These are phyloP conservation scores for Octonoba sinensis DNA, from an alignment of 2,888 invertebrate genomes.

Conservation along the genomic window DNA sequence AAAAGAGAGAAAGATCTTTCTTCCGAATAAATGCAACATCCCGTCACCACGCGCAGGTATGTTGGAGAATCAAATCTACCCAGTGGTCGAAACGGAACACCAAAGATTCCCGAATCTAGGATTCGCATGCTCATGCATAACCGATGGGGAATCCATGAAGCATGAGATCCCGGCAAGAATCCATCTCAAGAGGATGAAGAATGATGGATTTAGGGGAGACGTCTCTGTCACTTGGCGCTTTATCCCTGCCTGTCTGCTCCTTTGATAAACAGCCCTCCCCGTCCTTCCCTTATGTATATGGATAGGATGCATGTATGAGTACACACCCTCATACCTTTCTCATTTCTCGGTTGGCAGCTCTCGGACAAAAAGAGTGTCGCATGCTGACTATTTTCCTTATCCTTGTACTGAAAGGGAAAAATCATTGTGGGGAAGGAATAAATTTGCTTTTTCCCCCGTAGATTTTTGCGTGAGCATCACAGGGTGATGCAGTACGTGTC, in stretches of 20 bases:
- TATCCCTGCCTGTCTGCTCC: slow-evolving; percentile 51
- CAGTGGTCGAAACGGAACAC: slow-evolving; percentile 28
- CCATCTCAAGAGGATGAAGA: slow-evolving; percentile 56
- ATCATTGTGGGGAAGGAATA: no score
- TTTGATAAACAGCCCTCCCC: slow-evolving; percentile 48
- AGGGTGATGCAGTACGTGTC: no score
- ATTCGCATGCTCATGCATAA: slow-evolving; percentile 21
- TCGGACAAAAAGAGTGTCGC: slow-evolving; percentile 27
- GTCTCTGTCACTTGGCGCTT: slow-evolving; percentile 49
- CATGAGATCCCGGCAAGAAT: slow-evolving; percentile 41
- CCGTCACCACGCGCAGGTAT: no score
- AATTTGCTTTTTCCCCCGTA: not conserved
- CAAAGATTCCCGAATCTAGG: not conserved
- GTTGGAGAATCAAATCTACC: no score
- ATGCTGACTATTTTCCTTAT: no score
- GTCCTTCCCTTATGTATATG: slow-evolving; percentile 15
- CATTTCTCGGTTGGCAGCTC: slow-evolving; percentile 53
- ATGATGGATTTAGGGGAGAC: slow-evolving; percentile 53
- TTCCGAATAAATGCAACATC: no score
- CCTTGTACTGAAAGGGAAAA: no score
- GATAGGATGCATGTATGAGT: slow-evolving; percentile 9
- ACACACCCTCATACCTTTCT: slow-evolving; percentile 8
- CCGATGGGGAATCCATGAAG: slow-evolving; percentile 26
- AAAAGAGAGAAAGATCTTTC: no score
- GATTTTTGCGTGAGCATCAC: not conserved